Evolutionary conservation across 2,113 vertebrate genomes (phyloP), one percentile per base, ranked within the genome.

Genomic region (Gymnocephalus cernua): DNA sequence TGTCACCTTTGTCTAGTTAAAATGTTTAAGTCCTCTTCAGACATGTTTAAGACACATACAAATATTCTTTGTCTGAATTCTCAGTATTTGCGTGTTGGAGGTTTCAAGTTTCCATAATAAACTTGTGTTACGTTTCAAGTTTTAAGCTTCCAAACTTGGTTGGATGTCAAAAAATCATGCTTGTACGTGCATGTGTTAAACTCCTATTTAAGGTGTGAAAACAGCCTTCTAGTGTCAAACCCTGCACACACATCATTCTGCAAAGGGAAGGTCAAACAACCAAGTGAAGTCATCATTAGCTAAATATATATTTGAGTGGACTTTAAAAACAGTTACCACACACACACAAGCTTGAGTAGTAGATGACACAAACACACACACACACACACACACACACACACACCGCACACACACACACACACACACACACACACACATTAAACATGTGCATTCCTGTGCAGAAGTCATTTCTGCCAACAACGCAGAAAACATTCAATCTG

Each of bases 401-500:
- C 18, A 50, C 18, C 19, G 3, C n/a, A 50, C 48, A 50, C 48
- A 50, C 7, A 50, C 45, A 47, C 15, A 53, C n/a, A 54, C 6
- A 21, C 18, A 12, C 13, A 21, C 48, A 53, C 25, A 19, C 16
- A 47, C 50, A 12, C 27, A 41, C 38, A 41, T 8, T 41, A 76
- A 41, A 73, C 32, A 72, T 25, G 62, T 53, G 23, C 19, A 68
- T 21, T 50, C 71, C 29, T 47, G 57, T 25, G 35, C n/a, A 68
- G 23, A 64, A 59, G 19, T 62, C 0, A 62, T 57, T 83, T 29
- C 77, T 77, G 44, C 44, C 58, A 41, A 56, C 68, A 57, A 16
- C 15, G 15, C 67, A 58, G n/a, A 50, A 59, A 85, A 74, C 50
- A 38, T 51, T 62, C 19, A 82, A 54, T 75, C 57, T 35, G 53